phyloP scores from a whole-genome alignment of 1,140 invertebrate genomes.

The Phocides pigmalion region DNA sequence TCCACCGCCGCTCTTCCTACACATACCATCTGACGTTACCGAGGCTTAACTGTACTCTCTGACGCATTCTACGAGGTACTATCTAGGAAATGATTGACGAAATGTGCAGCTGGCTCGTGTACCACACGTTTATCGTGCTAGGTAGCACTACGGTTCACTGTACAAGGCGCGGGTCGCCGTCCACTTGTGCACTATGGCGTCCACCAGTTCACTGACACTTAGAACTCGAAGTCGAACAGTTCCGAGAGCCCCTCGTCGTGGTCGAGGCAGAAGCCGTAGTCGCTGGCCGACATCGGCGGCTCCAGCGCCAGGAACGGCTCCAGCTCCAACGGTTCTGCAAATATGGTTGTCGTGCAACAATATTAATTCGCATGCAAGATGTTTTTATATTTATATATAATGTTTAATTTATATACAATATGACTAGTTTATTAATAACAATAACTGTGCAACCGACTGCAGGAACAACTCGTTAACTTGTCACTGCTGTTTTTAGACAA shows the following conservation, averaged over 20 bases:
- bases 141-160: constrained; percentile 10
- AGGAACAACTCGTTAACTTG: too few species aligned
- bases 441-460: too few species aligned
- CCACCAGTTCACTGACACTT: constrained; percentile 37
- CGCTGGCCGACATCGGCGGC: constrained; percentile 90
- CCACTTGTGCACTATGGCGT: constrained; percentile 10
- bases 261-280: constrained; percentile 94
- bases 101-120: too few species aligned
- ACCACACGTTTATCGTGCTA: constrained; percentile 30
- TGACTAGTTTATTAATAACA: too few species aligned
- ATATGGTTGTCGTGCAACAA: constrained; percentile 23
- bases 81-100: too few species aligned
- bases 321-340: constrained; percentile 76
- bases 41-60: too few species aligned
- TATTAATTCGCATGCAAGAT: not conserved
- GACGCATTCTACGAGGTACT: too few species aligned
- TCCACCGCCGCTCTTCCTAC: too few species aligned
- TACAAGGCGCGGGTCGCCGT: constrained; percentile 2
- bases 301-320: constrained; percentile 92
- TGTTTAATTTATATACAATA: too few species aligned
- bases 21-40: too few species aligned
- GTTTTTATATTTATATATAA: too few species aligned
- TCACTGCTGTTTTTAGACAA: too few species aligned
- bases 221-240: constrained; percentile 91
- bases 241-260: constrained; percentile 92